Evolutionary conservation across 2,888 invertebrate species (phyloP).

Genomic region (Eupithecia abbreviata): DNA sequence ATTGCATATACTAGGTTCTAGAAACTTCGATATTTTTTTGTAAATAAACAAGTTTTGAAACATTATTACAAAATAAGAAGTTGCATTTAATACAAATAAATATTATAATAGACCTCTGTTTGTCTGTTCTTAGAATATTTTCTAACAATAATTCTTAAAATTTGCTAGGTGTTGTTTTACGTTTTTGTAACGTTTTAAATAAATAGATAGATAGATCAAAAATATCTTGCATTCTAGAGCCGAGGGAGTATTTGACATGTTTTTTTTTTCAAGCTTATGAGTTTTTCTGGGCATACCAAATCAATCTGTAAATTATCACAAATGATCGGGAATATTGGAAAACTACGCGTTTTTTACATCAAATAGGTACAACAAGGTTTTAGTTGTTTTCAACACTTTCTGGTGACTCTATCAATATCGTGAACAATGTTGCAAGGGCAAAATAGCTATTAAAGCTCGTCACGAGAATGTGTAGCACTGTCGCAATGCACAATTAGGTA

Average conservation of each 20-base stretch:
- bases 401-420: conserved; percentile 28
- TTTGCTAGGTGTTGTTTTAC: no score
- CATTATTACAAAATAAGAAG: no score
- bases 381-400: background rate
- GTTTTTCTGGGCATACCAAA: background rate
- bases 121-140: no score
- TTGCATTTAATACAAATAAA: no score
- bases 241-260: no score
- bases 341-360: background rate
- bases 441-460: conserved; percentile 53
- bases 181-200: background rate
- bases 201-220: no score
- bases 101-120: no score
- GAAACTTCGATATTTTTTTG: background rate
- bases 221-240: no score
- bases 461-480: conserved; percentile 51
- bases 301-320: background rate
- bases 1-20: background rate
- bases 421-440: conserved; percentile 64
- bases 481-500: conserved; percentile 44
- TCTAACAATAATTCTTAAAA: no score
- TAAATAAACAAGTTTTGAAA: background rate
- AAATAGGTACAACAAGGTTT: no score
- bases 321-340: background rate
- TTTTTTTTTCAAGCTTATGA: background rate